Conservation (phyloP, 2,797 vertebrate genomes). For the Takifugu rubripes region DNA sequence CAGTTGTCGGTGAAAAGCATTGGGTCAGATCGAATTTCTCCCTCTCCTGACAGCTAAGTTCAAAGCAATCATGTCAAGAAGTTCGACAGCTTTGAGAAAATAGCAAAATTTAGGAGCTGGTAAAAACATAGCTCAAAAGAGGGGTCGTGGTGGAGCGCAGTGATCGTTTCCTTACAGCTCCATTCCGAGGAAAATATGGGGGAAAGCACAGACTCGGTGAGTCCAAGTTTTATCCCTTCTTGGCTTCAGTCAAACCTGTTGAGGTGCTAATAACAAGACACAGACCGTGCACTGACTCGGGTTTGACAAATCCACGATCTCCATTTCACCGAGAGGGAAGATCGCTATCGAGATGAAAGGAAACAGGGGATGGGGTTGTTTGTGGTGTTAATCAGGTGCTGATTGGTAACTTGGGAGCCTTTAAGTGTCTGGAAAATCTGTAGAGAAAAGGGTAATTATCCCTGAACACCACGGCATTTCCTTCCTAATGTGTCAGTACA, state of each 20-base stretch:
- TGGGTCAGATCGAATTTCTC: constrained; percentile 57
- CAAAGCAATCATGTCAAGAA: constrained; percentile 38
- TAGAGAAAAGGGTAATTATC: constrained; percentile 41
- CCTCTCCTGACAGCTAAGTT: constrained; percentile 34
- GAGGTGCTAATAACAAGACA: constrained; percentile 59
- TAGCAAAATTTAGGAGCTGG: constrained; percentile 35
- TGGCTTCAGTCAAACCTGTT: constrained; percentile 45
- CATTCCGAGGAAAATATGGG: constrained; percentile 11
- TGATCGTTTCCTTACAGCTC: constrained; percentile 28
- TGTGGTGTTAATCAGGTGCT: constrained; percentile 69
- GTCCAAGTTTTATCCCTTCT: constrained; percentile 41
- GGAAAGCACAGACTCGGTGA: constrained; percentile 5
- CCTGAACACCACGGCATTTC: constrained; percentile 29
- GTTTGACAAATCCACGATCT: constrained; percentile 60
- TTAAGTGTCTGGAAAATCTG: constrained; percentile 38
- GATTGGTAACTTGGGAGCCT: constrained; percentile 60
- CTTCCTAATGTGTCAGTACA: constrained; percentile 23
- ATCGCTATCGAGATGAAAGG: constrained; percentile 58
- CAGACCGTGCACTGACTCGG: constrained; percentile 49
- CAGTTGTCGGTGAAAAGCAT: constrained; percentile 45
- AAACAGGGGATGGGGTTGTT: constrained; percentile 32
- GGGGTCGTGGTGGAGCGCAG: constrained; percentile 30
- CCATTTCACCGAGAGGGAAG: constrained; percentile 45
- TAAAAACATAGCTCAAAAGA: constrained; percentile 41
- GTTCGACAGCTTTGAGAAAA: constrained; percentile 36